Evolutionary conservation across 2,113 vertebrate genomes (phyloP), one percentile per base, ranked within the genome.

Genomic region (Toxotes jaculatrix): DNA sequence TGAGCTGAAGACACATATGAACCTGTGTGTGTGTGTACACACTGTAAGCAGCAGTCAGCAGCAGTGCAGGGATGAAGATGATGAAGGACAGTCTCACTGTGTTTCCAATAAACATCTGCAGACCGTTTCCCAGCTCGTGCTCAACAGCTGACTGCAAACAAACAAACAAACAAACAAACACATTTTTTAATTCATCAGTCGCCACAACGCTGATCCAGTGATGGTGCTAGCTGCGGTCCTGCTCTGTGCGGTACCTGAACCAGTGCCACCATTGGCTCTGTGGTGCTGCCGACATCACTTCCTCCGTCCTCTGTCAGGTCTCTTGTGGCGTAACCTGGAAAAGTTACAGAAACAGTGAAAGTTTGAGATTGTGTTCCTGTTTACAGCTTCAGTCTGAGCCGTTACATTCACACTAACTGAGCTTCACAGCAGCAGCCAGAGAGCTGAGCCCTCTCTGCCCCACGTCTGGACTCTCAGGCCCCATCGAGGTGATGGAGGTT

Each of bases 51-150:
- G 72, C 57, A 0, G 36, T 66, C 57, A 91, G 80, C 51, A 90
- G 62, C 72, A 89, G 45, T 3, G 80, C 80, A 11, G 87, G 87
- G 16, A 89, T 75, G 87, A 92, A 89, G 87, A 84, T 1, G 83
- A 90, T 80, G 65, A 84, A 82, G 66, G 83, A 73, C 4, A 57
- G 13, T 61, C 87, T 82, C 65, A 89, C 3, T 27, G 91, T 90
- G 87, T 87, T 78, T 84, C 80, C 79, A 5, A 89, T 34, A 66
- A 87, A 81, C 49, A 2, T 64, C 31, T 62, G 21, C 36, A 88
- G 82, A 49, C 53, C 21, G 67, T 72, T 11, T 0, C 42, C 16
- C 1, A 71, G 59, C 17, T 75, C 67, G 23, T 68, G 57, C 60
- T 85, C 42, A 1, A 59, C 55, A 2, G 61, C 13, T 1, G 47